These are phyloP conservation scores for Hirundichthys speculiger DNA, from an alignment of 2,113 vertebrate genomes.

Conservation along the genomic window DNA sequence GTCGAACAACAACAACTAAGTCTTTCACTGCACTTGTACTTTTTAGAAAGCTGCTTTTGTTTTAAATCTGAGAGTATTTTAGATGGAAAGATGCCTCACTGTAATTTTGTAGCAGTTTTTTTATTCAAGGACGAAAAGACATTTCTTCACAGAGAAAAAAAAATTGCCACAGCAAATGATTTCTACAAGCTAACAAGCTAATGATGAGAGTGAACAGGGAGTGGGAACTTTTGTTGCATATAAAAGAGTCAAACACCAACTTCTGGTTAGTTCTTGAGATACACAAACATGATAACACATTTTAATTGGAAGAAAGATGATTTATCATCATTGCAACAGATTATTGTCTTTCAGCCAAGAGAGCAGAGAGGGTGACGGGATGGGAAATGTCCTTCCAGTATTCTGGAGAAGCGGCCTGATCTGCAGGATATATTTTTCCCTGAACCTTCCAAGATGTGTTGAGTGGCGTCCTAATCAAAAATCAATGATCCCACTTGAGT, in stretches of 20 bases:
- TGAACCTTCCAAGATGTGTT: conserved; percentile 79
- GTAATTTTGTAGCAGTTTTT: background rate
- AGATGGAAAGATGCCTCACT: background rate
- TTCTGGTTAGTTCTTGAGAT: no score
- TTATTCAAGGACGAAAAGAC: background rate
- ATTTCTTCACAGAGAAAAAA: no score
- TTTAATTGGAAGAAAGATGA: no score
- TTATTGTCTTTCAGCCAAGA: background rate
- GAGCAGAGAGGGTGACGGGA: conserved; percentile 4
- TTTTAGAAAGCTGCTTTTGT: conserved; percentile 78
- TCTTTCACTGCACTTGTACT: conserved; percentile 72
- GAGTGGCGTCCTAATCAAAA: conserved; percentile 90
- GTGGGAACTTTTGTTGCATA: no score
- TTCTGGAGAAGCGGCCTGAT: conserved; percentile 31
- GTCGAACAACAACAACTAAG: conserved; percentile 86
- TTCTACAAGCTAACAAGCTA: no score
- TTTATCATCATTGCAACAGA: background rate
- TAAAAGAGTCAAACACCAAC: no score
- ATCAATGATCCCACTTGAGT: conserved; percentile 91
- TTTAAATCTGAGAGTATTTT: conserved; percentile 80
- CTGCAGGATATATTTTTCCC: conserved; percentile 65
- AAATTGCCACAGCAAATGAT: no score
- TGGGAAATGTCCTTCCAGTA: conserved; percentile 39
- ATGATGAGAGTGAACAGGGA: no score
- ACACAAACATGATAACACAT: no score